These are phyloP conservation scores for Genyomyrus donnyi DNA, from an alignment of 2,113 vertebrate species.

Conservation along the genomic window DNA sequence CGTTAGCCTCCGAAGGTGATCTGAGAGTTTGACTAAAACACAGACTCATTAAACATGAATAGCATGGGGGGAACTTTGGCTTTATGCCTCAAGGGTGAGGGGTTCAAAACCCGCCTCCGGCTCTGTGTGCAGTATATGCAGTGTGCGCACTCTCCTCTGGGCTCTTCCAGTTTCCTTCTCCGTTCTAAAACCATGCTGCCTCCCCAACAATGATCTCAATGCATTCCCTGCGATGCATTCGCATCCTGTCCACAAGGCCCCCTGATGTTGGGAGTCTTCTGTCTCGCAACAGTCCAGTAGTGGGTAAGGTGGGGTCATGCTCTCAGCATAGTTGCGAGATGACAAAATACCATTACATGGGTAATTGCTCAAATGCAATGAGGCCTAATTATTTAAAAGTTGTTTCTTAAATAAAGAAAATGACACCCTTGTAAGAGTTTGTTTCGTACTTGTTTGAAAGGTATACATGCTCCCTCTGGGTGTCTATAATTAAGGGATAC, in stretches of 20 bases:
- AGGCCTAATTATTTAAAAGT: background rate
- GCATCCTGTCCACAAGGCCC: background rate
- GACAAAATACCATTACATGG: background rate
- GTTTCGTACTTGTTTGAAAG: background rate
- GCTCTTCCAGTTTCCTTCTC: background rate
- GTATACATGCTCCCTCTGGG: background rate
- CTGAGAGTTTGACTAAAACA: background rate
- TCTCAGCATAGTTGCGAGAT: background rate
- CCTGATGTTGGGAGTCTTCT: background rate
- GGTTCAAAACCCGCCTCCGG: background rate
- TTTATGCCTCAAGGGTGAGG: background rate
- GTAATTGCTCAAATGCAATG: background rate
- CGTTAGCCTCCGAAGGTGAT: background rate
- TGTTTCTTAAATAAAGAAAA: background rate
- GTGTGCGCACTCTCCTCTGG: background rate
- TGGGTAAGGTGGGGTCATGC: background rate
- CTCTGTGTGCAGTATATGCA: background rate
- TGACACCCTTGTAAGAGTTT: background rate
- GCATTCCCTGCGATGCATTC: background rate
- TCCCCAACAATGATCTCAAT: background rate
- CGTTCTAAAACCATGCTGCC: background rate
- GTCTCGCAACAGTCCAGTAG: background rate
- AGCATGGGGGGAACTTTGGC: background rate
- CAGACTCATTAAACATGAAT: background rate
- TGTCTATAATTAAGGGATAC: background rate